Conservation (phyloP, 2,113 vertebrate genomes). For the Rallus limicola region DNA sequence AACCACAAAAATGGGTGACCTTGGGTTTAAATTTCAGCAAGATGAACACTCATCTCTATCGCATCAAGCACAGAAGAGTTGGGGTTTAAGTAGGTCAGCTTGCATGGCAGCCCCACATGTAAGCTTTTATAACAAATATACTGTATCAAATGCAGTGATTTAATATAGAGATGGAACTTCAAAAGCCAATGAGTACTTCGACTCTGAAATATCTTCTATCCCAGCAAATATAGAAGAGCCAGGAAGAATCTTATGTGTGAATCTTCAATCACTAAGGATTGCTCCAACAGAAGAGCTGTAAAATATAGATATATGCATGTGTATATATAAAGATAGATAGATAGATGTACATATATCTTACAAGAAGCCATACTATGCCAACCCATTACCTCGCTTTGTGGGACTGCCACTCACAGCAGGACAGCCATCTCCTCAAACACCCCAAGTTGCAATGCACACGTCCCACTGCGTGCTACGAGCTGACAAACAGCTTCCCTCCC, state of each 20-base stretch:
- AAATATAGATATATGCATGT: background rate
- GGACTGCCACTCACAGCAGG: background rate
- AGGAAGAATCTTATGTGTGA: background rate
- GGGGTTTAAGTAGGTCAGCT: background rate
- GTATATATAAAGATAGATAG: background rate
- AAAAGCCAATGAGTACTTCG: background rate
- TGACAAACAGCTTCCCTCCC: background rate
- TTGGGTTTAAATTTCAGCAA: background rate
- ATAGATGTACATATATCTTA: background rate
- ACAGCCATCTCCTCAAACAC: background rate
- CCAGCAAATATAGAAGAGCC: background rate
- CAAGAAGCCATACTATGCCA: background rate
- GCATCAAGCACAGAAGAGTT: background rate
- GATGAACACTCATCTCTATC: background rate
- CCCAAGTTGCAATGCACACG: background rate
- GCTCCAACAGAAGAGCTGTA: background rate
- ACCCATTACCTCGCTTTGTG: background rate
- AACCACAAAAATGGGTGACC: background rate
- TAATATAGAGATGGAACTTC: background rate
- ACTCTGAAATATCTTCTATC: background rate
- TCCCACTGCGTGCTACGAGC: background rate
- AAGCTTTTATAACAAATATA: background rate
- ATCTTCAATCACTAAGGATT: background rate
- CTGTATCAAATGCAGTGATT: background rate
- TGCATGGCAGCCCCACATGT: background rate